Percentiles rank a stretch among this genome's conserved stretches.
Conservation (phyloP, 2,113 vertebrate genomes). For the Mormyrus iriodes region DNA sequence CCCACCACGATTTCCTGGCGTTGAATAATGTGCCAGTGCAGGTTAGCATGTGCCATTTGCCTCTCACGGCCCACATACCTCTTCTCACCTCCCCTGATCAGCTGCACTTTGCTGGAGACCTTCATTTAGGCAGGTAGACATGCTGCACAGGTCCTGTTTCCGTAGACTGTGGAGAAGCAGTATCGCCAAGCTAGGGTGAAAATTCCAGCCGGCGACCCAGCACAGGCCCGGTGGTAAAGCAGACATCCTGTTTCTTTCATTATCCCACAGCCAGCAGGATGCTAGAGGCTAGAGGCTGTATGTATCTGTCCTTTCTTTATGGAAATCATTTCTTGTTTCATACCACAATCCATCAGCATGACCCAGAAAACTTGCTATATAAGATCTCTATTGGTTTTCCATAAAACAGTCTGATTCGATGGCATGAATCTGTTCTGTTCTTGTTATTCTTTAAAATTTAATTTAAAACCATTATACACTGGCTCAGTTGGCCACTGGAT, state of each 20-base stretch:
- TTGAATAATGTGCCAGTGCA: constrained; percentile 7
- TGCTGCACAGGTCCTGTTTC: background rate
- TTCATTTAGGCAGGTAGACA: background rate
- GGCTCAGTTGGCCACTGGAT: background rate
- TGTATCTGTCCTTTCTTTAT: background rate
- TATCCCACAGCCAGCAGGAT: constrained; percentile 13
- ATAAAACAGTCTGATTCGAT: background rate
- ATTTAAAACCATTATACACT: background rate
- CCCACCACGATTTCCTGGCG: background rate
- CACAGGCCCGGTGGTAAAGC: background rate
- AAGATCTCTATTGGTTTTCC: background rate
- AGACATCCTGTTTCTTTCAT: constrained; percentile 7
- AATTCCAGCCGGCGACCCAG: background rate
- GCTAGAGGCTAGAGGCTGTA: background rate
- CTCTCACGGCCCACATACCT: constrained; percentile 13
- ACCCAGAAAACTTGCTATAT: background rate
- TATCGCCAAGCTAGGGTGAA: background rate
- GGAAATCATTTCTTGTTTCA: background rate
- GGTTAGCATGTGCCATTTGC: background rate
- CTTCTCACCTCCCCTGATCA: background rate
- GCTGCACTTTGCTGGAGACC: background rate
- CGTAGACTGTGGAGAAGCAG: background rate
- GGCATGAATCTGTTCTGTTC: background rate
- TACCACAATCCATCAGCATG: background rate
- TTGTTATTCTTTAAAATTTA: background rate